phyloP scores from a whole-genome alignment of 1,140 invertebrate species.

The Drosophila lowei region DNA sequence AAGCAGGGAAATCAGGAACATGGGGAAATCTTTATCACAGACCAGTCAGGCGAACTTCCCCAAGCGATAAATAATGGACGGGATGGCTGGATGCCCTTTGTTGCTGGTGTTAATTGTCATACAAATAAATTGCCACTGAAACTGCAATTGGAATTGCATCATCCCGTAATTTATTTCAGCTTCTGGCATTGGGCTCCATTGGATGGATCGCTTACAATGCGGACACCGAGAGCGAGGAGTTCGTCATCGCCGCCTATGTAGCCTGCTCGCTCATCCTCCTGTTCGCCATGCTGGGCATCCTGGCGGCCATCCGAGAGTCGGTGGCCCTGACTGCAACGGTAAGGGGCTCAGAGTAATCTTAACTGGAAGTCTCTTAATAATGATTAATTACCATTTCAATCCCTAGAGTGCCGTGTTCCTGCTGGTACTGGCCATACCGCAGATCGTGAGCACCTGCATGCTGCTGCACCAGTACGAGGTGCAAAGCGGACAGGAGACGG shows the following conservation, averaged over 20 bases:
- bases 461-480: conserved; percentile 55
- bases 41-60: conserved; percentile 25
- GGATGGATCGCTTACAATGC: conserved; percentile 68
- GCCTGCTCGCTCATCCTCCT: conserved; percentile 56
- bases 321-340: conserved; percentile 66
- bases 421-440: conserved; percentile 61
- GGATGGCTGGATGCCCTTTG: conserved; percentile 21
- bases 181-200: conserved; percentile 65
- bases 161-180: conserved; percentile 38
- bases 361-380: not conserved
- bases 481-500: conserved; percentile 52
- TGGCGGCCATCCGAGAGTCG: conserved; percentile 69
- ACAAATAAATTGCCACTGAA: conserved; percentile 52
- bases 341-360: not conserved
- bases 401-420: conserved; percentile 68
- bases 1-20: conserved; percentile 3
- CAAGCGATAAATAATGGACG: conserved; percentile 25
- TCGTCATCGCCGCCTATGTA: conserved; percentile 63
- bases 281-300: conserved; percentile 66
- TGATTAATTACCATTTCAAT: not conserved
- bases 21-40: conserved; percentile 11
- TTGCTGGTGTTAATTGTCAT: conserved; percentile 46
- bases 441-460: conserved; percentile 57
- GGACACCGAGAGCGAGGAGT: conserved; percentile 58
- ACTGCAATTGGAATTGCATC: conserved; percentile 41